Conservation (phyloP, 2,113 vertebrate genomes). For the Acrocephalus arundinaceus region DNA sequence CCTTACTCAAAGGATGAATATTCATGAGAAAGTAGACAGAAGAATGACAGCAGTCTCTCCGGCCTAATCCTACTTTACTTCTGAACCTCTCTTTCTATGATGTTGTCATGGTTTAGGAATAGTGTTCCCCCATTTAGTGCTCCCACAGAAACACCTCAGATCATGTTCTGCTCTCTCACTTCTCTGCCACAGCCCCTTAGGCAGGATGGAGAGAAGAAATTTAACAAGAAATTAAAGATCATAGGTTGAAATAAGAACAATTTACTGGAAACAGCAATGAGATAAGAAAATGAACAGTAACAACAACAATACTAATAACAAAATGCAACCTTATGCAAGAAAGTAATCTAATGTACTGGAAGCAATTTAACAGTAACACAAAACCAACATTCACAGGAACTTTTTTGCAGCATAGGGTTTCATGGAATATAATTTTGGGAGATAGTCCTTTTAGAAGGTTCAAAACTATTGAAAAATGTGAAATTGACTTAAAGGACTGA, state of each 20-base stretch:
- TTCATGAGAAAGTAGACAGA: neutral
- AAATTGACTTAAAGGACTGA: constrained; percentile 13
- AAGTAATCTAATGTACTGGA: neutral
- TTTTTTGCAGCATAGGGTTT: constrained; percentile 11
- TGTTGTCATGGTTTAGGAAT: neutral
- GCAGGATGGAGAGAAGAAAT: neutral
- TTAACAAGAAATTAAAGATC: neutral
- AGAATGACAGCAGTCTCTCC: neutral
- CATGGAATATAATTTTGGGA: constrained; percentile 46
- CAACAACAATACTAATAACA: neutral
- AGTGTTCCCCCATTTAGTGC: neutral
- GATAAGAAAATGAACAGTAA: neutral
- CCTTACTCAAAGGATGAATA: neutral
- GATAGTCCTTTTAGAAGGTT: constrained; percentile 20
- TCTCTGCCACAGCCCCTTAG: no score
- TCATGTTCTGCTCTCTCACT: neutral
- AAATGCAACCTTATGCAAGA: neutral
- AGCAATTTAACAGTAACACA: neutral
- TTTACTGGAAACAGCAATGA: neutral
- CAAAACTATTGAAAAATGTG: constrained; percentile 23
- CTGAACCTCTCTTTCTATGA: neutral
- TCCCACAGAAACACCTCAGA: neutral
- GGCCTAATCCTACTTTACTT: neutral
- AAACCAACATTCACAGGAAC: neutral
- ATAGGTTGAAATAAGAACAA: neutral